Conservation (phyloP, 2,113 vertebrate genomes). For the Mobula birostris region DNA sequence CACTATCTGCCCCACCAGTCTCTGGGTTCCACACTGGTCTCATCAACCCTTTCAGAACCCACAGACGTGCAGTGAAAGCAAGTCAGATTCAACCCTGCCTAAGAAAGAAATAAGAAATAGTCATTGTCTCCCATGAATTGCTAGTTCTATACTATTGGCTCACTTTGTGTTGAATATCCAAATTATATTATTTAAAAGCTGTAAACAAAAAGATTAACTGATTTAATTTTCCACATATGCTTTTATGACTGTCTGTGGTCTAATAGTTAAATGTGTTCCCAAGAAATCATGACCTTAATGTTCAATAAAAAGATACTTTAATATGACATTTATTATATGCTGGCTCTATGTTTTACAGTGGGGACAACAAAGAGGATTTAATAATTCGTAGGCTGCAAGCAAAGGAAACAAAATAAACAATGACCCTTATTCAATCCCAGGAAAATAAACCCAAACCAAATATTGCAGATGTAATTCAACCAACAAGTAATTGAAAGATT, state of each 20-base stretch:
- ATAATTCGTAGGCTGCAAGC: not conserved
- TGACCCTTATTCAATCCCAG: not conserved
- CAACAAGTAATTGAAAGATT: not conserved
- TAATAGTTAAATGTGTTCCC: not conserved
- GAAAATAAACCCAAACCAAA: not conserved
- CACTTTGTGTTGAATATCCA: not conserved
- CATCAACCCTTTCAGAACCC: no score
- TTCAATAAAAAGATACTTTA: conserved; percentile 19
- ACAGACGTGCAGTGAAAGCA: no score
- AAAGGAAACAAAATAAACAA: not conserved
- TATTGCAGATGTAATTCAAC: not conserved
- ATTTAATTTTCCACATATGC: not conserved
- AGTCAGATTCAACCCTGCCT: no score
- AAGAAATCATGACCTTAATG: not conserved
- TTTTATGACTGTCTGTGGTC: not conserved
- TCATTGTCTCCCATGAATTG: not conserved
- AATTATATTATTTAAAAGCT: not conserved
- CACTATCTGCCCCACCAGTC: no score
- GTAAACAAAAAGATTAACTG: not conserved
- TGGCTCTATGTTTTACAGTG: not conserved
- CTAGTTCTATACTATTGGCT: not conserved
- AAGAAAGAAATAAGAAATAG: not conserved
- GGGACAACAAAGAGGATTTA: not conserved
- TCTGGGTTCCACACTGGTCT: no score
- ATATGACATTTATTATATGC: conserved; percentile 30